Percentiles rank a stretch among this genome's conserved stretches.
These are phyloP conservation scores for Dermochelys coriacea DNA, from an alignment of 2,797 vertebrate genomes.

Conservation along the genomic window DNA sequence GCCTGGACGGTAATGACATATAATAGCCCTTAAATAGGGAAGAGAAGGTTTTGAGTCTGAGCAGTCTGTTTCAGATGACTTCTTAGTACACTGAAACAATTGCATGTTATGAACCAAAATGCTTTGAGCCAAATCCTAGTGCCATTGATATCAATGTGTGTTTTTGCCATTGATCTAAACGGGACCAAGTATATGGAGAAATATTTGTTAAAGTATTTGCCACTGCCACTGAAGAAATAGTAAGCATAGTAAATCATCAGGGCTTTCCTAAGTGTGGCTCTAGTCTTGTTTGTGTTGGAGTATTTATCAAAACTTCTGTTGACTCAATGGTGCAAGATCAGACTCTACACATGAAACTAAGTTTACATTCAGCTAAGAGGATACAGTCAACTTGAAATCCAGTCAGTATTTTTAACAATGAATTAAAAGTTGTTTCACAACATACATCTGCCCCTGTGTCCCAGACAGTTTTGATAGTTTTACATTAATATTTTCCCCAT, in stretches of 20 bases:
- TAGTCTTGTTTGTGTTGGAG: background rate
- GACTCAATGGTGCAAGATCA: constrained; percentile 4
- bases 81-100: background rate
- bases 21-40: constrained; percentile 62
- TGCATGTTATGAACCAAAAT: background rate
- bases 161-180: constrained; percentile 19
- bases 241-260: background rate
- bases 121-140: constrained; percentile 35
- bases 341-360: background rate
- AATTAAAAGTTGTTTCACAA: background rate
- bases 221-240: background rate
- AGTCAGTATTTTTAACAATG: background rate
- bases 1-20: constrained; percentile 92
- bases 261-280: background rate
- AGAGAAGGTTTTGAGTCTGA: constrained; percentile 54
- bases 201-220: constrained; percentile 47
- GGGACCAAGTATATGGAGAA: background rate
- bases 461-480: background rate
- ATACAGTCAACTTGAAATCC: background rate
- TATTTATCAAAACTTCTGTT: constrained; percentile 10
- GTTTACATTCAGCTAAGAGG: background rate
- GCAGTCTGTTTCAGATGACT: constrained; percentile 40
- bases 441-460: background rate
- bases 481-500: background rate
- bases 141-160: background rate